Base-by-base conservation (phyloP, 2,113 vertebrate species). In the Campylorhamphus procurvoides region DNA sequence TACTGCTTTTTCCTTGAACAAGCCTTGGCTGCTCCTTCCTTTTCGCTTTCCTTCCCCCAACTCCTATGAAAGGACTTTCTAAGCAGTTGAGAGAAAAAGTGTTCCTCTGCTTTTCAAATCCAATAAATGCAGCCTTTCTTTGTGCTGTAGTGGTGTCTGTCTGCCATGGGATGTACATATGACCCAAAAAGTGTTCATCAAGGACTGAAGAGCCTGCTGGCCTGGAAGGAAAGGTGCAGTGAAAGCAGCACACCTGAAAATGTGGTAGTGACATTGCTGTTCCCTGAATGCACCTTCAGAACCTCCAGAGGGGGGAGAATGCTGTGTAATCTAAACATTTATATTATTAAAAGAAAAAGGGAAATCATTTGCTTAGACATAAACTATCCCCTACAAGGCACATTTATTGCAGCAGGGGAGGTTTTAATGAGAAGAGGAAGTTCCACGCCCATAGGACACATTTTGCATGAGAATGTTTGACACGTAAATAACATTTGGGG, bases 241-340 rank as follows among this genome's bases (percentile, higher is more conserved):
- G 97, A 84, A 92, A 92, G 94, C 0, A 93, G n/a, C 59, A 93
- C 75, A 62, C 22, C 62, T 42, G 92, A 84, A 96, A 95, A 94
- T 3, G 91, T 27, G 53, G 89, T 9, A 83, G 82, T 46, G 95
- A 87, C 87, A 71, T 69, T 91, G 59, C 76, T 93, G 42, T 59
- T 60, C 92, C 31, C 31, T 93, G 90, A 93, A 93, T 62, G 78
- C 25, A 97, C 94, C 96, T 95, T 67, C 77, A 80, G 93, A 94
- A 96, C 69, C 96, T 94, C 96, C 83, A 93, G 86, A 35, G n/a
- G 94, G 75, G 77, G 79, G 89, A 96, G 96, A 97, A 94, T 58
- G 79, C 92, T 94, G 90, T 94, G 90, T 93, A 97, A 94, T 97
- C 95, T 98, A 97, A 98, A 98, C 96, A 98, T 98, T 98, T 97